Evolutionary conservation across 2,888 invertebrate species (phyloP).

Genomic region (Romanomermis culicivorax): DNA sequence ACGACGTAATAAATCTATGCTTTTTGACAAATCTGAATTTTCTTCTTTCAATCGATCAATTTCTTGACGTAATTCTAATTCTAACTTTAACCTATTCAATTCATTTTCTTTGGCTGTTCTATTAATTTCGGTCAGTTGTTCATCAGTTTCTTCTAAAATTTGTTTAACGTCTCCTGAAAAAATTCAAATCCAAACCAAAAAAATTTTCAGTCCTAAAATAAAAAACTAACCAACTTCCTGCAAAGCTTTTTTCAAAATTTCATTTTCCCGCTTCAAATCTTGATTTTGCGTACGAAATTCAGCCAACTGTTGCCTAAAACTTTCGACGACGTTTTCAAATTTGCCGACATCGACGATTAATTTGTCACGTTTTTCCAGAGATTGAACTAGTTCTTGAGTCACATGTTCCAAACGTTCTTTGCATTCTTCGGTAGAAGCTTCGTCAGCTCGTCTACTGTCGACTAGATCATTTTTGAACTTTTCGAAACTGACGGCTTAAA

Average conservation of each 20-base stretch:
- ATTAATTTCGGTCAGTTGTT: not conserved
- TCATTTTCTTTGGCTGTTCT: not conserved
- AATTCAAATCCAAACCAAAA: not conserved
- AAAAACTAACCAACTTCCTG: not conserved
- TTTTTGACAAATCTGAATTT: too few species aligned
- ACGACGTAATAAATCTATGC: too few species aligned
- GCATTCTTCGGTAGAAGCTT: conserved; percentile 4
- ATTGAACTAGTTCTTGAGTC: conserved; percentile 15
- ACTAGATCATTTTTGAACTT: conserved; percentile 5
- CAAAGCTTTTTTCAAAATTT: conserved; percentile 9
- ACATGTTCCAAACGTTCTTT: conserved; percentile 19
- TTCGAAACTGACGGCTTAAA: conserved; percentile 3
- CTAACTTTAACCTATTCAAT: not conserved
- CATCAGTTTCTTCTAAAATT: not conserved
- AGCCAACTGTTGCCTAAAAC: conserved; percentile 18
- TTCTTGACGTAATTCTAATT: not conserved
- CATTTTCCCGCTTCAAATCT: conserved; percentile 14
- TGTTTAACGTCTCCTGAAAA: not conserved
- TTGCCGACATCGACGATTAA: conserved; percentile 15
- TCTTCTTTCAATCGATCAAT: conserved; percentile 1
- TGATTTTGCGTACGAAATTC: conserved; percentile 16
- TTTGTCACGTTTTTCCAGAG: conserved; percentile 16
- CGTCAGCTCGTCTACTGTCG: not conserved
- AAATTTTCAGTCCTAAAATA: not conserved
- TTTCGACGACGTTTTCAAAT: conserved; percentile 16